These are phyloP conservation scores for Argyra leucocephala DNA, from an alignment of 2,888 invertebrate species.

Conservation along the genomic window DNA sequence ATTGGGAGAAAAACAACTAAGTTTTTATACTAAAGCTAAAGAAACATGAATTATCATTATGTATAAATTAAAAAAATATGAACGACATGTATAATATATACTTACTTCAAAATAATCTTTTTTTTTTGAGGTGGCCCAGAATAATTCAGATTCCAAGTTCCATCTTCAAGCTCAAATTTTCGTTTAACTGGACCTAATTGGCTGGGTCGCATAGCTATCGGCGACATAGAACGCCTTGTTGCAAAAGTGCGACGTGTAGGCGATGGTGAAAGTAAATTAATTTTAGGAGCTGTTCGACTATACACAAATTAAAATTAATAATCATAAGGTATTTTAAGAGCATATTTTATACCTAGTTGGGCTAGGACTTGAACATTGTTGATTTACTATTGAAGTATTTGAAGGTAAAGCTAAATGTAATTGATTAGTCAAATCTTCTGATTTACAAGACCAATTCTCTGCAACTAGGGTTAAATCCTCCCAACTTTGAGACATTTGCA, in stretches of 20 bases:
- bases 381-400: conserved; percentile 27
- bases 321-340: neutral
- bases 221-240: conserved; percentile 76
- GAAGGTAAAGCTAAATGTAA: conserved; percentile 46
- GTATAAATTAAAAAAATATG: too few species aligned
- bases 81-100: neutral
- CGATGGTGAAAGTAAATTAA: conserved; percentile 53
- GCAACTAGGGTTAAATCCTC: conserved; percentile 75
- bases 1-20: too few species aligned
- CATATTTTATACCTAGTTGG: conserved; percentile 45
- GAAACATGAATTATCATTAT: too few species aligned
- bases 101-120: conserved; percentile 41
- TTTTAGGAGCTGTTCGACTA: neutral
- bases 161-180: conserved; percentile 42
- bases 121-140: conserved; percentile 42
- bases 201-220: conserved; percentile 73
- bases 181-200: conserved; percentile 57
- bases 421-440: conserved; percentile 42
- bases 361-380: conserved; percentile 52
- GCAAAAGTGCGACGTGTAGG: conserved; percentile 76
- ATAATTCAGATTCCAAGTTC: conserved; percentile 37
- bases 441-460: conserved; percentile 53
- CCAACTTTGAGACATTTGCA: conserved; percentile 92
- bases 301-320: too few species aligned
- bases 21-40: too few species aligned